A percentile compares a stretch with the other conserved stretches of the same genome.
Evolutionary conservation across 2,797 vertebrate species (phyloP).

Genomic region (Acipenser oxyrinchus): DNA sequence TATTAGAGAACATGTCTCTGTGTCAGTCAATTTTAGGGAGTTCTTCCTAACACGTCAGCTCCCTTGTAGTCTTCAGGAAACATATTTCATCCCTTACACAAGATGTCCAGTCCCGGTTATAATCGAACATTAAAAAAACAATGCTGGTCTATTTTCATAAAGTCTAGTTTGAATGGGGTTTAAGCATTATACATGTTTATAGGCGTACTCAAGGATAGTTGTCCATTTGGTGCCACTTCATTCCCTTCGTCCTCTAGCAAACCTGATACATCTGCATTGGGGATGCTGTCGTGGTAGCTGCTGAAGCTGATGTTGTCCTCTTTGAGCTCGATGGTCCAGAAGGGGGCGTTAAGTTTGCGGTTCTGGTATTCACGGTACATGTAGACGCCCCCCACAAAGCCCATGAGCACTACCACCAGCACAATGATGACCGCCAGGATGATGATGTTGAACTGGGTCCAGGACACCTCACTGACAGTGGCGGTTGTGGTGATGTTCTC

Average conservation of each 20-base stretch:
- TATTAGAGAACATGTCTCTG: neutral
- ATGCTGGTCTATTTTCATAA: neutral
- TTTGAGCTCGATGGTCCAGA: constrained; percentile 82
- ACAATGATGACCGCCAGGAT: constrained; percentile 74
- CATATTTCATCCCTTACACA: too few relatives aligned
- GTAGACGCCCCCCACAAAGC: constrained; percentile 70
- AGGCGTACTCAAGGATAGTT: constrained; percentile 66
- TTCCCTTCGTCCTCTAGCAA: constrained; percentile 68
- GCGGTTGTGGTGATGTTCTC: constrained; percentile 66
- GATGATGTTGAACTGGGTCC: constrained; percentile 77
- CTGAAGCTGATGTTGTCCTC: constrained; percentile 83
- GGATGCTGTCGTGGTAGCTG: constrained; percentile 80
- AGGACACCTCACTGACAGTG: constrained; percentile 57
- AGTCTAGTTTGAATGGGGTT: neutral
- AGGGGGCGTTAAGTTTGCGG: constrained; percentile 73
- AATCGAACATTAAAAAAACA: too few relatives aligned
- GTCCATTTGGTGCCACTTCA: constrained; percentile 68
- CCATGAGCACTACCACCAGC: constrained; percentile 67
- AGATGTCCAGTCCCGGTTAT: too few relatives aligned
- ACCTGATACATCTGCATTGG: constrained; percentile 70
- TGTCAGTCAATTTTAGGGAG: neutral
- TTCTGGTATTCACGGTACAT: constrained; percentile 77
- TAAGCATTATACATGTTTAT: constrained; percentile 69
- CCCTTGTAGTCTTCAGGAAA: too few relatives aligned
- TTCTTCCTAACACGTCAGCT: neutral